Base-by-base conservation (phyloP, 2,113 vertebrate species). In the Cochlearius cochlearius region DNA sequence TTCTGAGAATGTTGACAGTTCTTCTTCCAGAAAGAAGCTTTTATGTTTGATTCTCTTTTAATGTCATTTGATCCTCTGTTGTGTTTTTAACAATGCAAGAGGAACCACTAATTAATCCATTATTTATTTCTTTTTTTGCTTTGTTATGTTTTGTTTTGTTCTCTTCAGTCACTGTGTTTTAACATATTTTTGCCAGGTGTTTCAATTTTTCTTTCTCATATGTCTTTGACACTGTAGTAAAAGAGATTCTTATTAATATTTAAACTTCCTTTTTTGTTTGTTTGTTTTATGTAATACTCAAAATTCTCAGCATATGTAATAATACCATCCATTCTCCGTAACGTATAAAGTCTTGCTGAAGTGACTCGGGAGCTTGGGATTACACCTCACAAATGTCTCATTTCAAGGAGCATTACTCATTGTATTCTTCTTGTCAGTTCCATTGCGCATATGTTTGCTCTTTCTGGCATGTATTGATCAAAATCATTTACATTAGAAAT, bases 81-180 rank as follows among this genome's bases (percentile, higher is more conserved):
- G 56, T 63, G 47, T 85, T 95, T 95, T 94, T 92, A 94, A 89
- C 90, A 94, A 85, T 94, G 73, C 43, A 77, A 86, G 66, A 90
- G 30, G 45, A 96, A 67, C 38, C 18, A 92, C 75, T 74, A 75
- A 92, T 88, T 84, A 86, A 95, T 95, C 72, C 53, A 81, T 95
- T 88, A 96, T 97, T 96, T 88, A 95, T 84, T 88, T 95, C 30
- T 34, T 50, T 95, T 96, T 95, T 94, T 83, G 41, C 47, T 94
- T 90, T 86, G 19, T 56, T 94, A 3, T 85, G 36, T 75, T 96
- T 94, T 67, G 8, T 74, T 96, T 90, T 84, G 79, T 91, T 96
- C 64, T 91, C 92, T 88, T 87, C 75, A 88, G 87, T 79, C 82
- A 67, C 27, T 68, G 13, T 49, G 18, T 71, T 84, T 95, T 91